Evolutionary conservation across 2,888 invertebrate genomes (phyloP), one percentile per base, ranked within the genome.

Genomic region (Drosophila meridionalis): DNA sequence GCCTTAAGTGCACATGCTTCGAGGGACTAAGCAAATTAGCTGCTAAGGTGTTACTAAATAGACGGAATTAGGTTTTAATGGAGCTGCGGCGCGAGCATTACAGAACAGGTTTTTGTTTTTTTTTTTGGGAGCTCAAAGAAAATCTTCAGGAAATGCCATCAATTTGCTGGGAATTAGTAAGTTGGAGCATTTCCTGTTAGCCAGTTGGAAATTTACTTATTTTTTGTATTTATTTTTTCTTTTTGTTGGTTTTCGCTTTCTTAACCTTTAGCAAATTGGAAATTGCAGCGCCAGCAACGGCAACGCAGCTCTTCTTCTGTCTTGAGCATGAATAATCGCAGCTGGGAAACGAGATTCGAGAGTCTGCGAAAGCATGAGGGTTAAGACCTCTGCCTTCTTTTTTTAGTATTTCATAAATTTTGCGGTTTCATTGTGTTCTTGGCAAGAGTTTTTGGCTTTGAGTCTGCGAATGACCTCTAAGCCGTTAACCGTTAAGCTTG

Each of bases 391-490:
- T 71, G 73, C 57, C 63, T 59, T 70, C 74, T 68, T 72, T 59
- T 70, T 75, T 68, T 72, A 71, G 70, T 67, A 53, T 76, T 80
- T 81, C 73, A 74, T 71, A 72, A 76, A 73, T 70, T 82, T 75
- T 85, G 80, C 70, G 84, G 84, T 80, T 82, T 82, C 76, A 76
- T 74, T 78, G 76, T 56, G 36, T 47, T 43, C 40, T 28, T 57
- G 43, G 34, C 34, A 26, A 61, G 28, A 32, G 28, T 47, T 36
- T 65, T 57, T n/a, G 20, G n/a, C 52, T 80, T 58, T 43, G 65
- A 36, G n/a, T 43, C 53, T 66, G 78, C 62, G 78, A 82, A 36
- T 78, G 79, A 83, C 73, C 87, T 82, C 76, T 70, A 70, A 87
- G 80, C 68, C 55, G 60, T 7, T 43, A 59, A 79, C 74, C 73